A percentile compares a stretch with the other conserved stretches of the same genome.
phyloP scores from a whole-genome alignment of 23 tunicate species.

The Phallusia fumigata region DNA sequence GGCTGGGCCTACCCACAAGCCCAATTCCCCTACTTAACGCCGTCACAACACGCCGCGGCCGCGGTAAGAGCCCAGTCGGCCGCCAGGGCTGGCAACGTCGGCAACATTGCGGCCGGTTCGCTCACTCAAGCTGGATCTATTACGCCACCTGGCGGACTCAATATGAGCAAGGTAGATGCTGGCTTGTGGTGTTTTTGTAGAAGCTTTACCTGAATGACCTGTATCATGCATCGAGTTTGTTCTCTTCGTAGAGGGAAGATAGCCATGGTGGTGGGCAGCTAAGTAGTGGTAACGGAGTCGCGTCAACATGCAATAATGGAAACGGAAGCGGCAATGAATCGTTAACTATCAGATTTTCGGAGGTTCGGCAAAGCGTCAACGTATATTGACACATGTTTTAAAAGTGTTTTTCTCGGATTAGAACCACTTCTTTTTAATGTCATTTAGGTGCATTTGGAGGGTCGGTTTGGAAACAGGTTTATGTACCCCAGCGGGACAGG shows the following conservation, averaged over 20 bases:
- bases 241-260: constrained; percentile 34
- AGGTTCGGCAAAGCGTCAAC: constrained; percentile 30
- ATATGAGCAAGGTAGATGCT: constrained; percentile 66
- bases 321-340: constrained; percentile 64
- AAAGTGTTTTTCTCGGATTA: neutral
- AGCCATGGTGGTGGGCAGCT: constrained; percentile 22
- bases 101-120: constrained; percentile 12
- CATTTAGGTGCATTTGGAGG: constrained; percentile 70
- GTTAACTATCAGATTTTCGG: constrained; percentile 68
- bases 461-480: constrained; percentile 74
- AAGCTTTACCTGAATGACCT: too few relatives aligned
- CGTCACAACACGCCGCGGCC: constrained; percentile 64
- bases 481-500: constrained; percentile 58
- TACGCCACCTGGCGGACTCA: constrained; percentile 90
- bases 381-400: neutral
- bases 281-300: constrained; percentile 33
- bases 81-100: constrained; percentile 21
- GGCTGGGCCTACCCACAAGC: constrained; percentile 83
- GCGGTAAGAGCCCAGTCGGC: constrained; percentile 54
- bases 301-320: constrained; percentile 29
- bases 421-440: too few relatives aligned
- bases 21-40: constrained; percentile 64
- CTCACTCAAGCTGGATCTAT: constrained; percentile 67
- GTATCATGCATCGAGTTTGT: neutral
- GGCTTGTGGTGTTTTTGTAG: neutral